Base-by-base conservation (phyloP, 1,140 invertebrate species). In the Microplitis demolitor region DNA sequence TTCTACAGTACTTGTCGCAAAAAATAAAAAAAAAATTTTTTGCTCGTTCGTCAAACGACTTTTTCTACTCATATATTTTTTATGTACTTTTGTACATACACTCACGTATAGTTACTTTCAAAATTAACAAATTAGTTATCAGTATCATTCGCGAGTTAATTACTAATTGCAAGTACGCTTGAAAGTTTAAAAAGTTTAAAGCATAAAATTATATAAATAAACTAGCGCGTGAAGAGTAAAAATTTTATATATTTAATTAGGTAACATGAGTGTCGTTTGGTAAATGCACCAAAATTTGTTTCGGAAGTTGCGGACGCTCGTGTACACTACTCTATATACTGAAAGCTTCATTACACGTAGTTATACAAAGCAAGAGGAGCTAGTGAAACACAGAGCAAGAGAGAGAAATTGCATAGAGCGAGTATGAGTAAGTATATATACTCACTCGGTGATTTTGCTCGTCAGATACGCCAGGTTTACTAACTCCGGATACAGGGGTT, bases 231-330 rank as follows among this genome's bases (percentile, higher is more conserved):
- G 50, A 31, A 62, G 33, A 45, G 11, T 45, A 62, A 63, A 64
- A 66, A 56, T 45, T 66, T 72, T 14, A 45, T 37, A 9, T 37
- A 66, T 72, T 66, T 66, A 72, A 72, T 67, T 72, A 72, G 51
- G 11, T 50, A 37, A 45, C 39, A 45, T 11, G 53, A 72, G 70
- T 66, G 70, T 66, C 56, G 53, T 51, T 72, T 14, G 14, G 63
- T 66, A 72, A 72, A 72, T 51, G 63, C 11, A 63, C 9, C 11
- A 66, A 66, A 72, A 45, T 72, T 72, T 54, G 51, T 16, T 67
- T 31, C 31, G 66, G 50, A 67, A 67, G 66, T 67, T 67, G 66
- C 45, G 66, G 66, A 24, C 31, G 66, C 45, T 51, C 53, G 51
- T 67, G 34, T 54, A 50, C 50, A 64, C 62, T 64, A 24, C 37